A percentile compares a stretch with the other conserved stretches of the same genome.
Conservation (phyloP, 2,797 vertebrate genomes). For the Hozukius guyotensis region DNA sequence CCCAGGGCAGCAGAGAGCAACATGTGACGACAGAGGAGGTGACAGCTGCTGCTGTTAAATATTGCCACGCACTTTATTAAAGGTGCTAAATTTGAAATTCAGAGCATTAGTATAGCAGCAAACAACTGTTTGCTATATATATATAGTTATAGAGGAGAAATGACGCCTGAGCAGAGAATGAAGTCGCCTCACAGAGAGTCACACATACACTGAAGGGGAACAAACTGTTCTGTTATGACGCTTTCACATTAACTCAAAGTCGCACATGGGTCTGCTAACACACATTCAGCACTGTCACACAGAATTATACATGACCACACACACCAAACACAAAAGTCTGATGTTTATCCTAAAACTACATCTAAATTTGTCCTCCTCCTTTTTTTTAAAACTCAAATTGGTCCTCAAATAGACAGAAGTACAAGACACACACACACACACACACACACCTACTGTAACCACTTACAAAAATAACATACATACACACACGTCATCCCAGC, state of each 20-base stretch:
- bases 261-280: neutral
- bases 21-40: neutral
- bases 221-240: neutral
- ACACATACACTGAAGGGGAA: neutral
- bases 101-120: neutral
- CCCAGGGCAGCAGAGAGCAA: neutral
- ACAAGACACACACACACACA: neutral
- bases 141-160: neutral
- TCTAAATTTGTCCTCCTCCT: neutral
- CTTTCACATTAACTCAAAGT: neutral
- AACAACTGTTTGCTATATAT: neutral
- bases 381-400: neutral
- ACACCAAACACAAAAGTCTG: neutral
- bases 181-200: neutral
- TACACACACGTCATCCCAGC: neutral
- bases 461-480: conserved; percentile 21
- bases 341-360: rapidly evolving
- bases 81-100: neutral
- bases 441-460: neutral
- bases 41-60: neutral
- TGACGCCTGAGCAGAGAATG: too few relatives aligned
- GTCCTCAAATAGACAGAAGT: neutral
- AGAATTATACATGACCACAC: neutral
- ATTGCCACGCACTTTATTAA: neutral
- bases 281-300: neutral